These are phyloP conservation scores for Arothron firmamentum DNA, from an alignment of 2,113 vertebrate species.

Conservation along the genomic window DNA sequence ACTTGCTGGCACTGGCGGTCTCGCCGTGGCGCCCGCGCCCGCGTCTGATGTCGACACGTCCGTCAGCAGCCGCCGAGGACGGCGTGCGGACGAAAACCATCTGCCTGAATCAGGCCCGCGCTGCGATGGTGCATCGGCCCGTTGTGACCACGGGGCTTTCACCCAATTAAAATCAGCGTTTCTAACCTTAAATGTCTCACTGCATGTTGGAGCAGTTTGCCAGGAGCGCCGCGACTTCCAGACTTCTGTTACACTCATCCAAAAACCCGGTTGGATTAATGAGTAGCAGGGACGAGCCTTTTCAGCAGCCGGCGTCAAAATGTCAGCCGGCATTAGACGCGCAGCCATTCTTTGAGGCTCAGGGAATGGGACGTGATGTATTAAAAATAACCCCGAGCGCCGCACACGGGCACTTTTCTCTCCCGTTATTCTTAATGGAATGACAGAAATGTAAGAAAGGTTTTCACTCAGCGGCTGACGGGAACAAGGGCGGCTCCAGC, in stretches of 20 bases:
- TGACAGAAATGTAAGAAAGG: slow-evolving; percentile 19
- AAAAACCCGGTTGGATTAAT: slow-evolving; percentile 14
- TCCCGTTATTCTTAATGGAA: slow-evolving; percentile 29
- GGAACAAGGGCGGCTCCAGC: slow-evolving; percentile 1
- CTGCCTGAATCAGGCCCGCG: too few relatives aligned
- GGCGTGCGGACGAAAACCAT: too few relatives aligned
- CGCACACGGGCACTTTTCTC: slow-evolving; percentile 15
- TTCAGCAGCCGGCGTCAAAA: slow-evolving; percentile 22
- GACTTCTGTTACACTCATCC: background rate
- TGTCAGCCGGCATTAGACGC: slow-evolving; percentile 12
- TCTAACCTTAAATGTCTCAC: background rate
- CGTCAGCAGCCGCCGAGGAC: too few relatives aligned
- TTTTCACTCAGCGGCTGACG: slow-evolving; percentile 15
- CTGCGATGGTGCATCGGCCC: too few relatives aligned
- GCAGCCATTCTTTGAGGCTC: slow-evolving; percentile 21
- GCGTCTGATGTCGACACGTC: too few relatives aligned
- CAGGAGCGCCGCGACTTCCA: background rate
- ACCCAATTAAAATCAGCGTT: background rate
- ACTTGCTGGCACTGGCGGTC: too few relatives aligned
- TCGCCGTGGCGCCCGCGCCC: too few relatives aligned
- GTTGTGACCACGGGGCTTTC: background rate
- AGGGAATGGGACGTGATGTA: slow-evolving; percentile 7
- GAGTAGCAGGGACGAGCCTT: background rate
- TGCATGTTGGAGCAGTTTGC: background rate
- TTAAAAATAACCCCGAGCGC: slow-evolving; percentile 29